Evolutionary conservation across 2,113 vertebrate genomes (phyloP).

Genomic region (Vombatus ursinus): DNA sequence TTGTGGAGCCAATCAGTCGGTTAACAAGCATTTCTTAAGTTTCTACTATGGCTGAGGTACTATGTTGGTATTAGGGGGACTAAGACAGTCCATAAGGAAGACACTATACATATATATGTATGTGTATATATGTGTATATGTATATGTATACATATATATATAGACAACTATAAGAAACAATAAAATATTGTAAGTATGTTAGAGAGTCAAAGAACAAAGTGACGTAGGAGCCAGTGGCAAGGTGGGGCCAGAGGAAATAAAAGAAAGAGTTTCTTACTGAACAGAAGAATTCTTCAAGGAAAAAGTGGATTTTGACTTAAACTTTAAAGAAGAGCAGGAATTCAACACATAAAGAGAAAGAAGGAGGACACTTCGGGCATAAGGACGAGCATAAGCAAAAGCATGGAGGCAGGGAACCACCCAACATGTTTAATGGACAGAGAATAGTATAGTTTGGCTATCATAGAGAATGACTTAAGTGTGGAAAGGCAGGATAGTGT

Average conservation of each 20-base stretch:
- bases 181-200: not conserved
- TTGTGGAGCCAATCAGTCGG: not conserved
- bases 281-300: not conserved
- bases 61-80: not conserved
- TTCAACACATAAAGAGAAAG: not conserved
- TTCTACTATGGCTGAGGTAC: not conserved
- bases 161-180: not conserved
- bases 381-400: not conserved
- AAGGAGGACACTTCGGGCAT: not conserved
- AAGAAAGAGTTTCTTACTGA: not conserved
- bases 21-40: not conserved
- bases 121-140: too few species aligned
- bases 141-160: too few species aligned
- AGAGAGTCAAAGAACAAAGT: not conserved
- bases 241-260: not conserved
- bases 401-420: not conserved
- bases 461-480: not conserved
- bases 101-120: not conserved
- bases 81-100: not conserved
- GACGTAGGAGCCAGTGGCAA: not conserved
- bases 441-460: not conserved
- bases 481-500: not conserved
- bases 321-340: not conserved
- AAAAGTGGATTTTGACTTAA: not conserved
- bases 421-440: not conserved